These are phyloP conservation scores for Drosophila recens DNA, from an alignment of 2,888 invertebrate genomes.

Conservation along the genomic window DNA sequence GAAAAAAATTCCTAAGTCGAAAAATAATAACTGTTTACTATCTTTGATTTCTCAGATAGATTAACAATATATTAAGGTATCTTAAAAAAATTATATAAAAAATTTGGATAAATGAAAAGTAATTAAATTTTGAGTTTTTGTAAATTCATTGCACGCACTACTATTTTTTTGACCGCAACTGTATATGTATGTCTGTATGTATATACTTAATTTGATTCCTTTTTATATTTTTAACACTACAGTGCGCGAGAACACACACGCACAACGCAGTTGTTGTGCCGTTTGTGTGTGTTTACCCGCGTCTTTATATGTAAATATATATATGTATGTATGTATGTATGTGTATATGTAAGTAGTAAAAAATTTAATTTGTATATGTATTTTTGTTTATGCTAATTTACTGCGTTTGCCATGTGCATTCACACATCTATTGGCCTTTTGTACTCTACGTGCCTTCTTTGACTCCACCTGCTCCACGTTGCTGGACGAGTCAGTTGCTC, in stretches of 20 bases:
- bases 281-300: conserved; percentile 25
- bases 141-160: too few species aligned
- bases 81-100: too few species aligned
- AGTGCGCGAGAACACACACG: conserved; percentile 34
- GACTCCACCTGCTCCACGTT: conserved; percentile 76
- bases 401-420: conserved; percentile 85
- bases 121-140: too few species aligned
- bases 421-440: conserved; percentile 85
- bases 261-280: conserved; percentile 3
- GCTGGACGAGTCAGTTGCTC: conserved; percentile 14
- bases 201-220: conserved; percentile 72
- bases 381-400: conserved; percentile 75
- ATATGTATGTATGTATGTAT: conserved; percentile 35
- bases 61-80: too few species aligned
- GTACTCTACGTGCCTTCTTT: conserved; percentile 86
- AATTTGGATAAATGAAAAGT: too few species aligned
- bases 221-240: conserved; percentile 60
- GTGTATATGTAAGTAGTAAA: conserved; percentile 69
- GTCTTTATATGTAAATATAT: conserved; percentile 59
- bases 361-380: conserved; percentile 65
- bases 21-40: too few species aligned
- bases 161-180: too few species aligned
- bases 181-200: conserved; percentile 46
- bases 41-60: too few species aligned
- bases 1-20: too few species aligned